Percentiles rank a stretch among this genome's conserved stretches.
Evolutionary conservation across 64 coral and sea anemone genomes (phyloP).

Genomic region (Montipora sp.): DNA sequence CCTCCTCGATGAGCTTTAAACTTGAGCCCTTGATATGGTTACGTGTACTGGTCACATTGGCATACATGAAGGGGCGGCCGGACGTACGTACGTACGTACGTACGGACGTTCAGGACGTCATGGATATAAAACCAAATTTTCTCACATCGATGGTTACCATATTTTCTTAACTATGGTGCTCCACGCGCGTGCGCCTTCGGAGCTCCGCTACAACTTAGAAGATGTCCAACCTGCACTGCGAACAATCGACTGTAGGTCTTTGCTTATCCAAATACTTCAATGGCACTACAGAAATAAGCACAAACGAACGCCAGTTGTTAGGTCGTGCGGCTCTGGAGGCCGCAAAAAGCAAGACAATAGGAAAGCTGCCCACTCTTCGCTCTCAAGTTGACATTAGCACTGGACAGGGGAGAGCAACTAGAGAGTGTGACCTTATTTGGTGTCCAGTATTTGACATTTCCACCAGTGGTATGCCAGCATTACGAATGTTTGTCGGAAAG

Average conservation of each 20-base stretch:
- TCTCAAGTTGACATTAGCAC: conserved; percentile 4
- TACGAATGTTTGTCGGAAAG: conserved; percentile 48
- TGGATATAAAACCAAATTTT: no score
- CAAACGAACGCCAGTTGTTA: background rate
- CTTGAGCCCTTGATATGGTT: no score
- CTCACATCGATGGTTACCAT: no score
- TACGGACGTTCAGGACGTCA: no score
- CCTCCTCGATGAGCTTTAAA: no score
- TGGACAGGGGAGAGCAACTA: conserved; percentile 54
- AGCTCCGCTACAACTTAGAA: background rate
- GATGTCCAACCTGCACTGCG: conserved; percentile 29
- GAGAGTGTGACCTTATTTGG: conserved; percentile 64
- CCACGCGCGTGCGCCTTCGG: no score
- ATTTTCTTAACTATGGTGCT: no score
- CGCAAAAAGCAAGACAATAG: background rate
- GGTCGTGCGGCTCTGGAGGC: conserved; percentile 51
- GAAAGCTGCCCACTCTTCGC: background rate
- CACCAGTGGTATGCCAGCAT: conserved; percentile 15
- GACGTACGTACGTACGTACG: no score
- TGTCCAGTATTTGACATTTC: conserved; percentile 35
- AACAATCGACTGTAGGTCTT: background rate
- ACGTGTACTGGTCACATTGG: no score
- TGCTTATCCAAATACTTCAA: no score
- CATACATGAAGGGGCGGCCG: no score
- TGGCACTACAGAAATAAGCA: background rate